These are phyloP conservation scores for Holcopasites calliopsidis DNA, from an alignment of 1,140 invertebrate genomes.

Conservation along the genomic window DNA sequence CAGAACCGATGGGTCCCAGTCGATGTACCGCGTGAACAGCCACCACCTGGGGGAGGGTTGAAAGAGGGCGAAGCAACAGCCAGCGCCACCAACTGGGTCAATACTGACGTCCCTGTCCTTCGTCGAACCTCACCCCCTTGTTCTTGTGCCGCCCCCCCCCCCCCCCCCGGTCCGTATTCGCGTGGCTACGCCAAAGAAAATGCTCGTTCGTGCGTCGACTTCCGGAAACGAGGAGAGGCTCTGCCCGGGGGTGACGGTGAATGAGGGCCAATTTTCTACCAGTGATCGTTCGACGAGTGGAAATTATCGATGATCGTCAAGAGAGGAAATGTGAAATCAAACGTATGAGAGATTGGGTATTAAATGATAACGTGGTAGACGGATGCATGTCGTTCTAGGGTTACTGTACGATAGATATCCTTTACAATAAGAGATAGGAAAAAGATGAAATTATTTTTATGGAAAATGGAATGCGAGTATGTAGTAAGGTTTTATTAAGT, in stretches of 20 bases:
- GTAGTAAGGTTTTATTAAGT: too few relatives aligned
- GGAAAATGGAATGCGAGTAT: too few relatives aligned
- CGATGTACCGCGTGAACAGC: slow-evolving; percentile 24
- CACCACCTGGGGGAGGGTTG: slow-evolving; percentile 20
- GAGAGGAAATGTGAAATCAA: not conserved
- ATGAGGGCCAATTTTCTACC: not conserved
- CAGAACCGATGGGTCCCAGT: not conserved
- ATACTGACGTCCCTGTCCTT: slow-evolving; percentile 67
- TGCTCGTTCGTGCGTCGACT: slow-evolving; percentile 8
- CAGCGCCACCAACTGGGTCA: slow-evolving; percentile 69
- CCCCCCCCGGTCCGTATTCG: not conserved
- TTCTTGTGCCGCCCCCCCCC: not conserved
- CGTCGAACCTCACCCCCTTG: slow-evolving; percentile 6
- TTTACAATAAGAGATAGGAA: too few relatives aligned
- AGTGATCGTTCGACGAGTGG: not conserved
- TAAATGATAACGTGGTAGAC: not conserved
- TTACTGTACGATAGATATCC: too few relatives aligned
- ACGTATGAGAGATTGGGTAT: not conserved
- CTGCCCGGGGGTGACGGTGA: not conserved
- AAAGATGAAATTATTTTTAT: too few relatives aligned
- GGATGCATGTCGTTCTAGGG: too few relatives aligned
- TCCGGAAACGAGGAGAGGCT: not conserved
- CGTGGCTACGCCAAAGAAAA: slow-evolving; percentile 19
- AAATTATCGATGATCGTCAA: not conserved
- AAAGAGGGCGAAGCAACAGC: slow-evolving; percentile 50